phyloP scores from a whole-genome alignment of 2,888 invertebrate genomes.

The Rhaphigaster nebulosa region DNA sequence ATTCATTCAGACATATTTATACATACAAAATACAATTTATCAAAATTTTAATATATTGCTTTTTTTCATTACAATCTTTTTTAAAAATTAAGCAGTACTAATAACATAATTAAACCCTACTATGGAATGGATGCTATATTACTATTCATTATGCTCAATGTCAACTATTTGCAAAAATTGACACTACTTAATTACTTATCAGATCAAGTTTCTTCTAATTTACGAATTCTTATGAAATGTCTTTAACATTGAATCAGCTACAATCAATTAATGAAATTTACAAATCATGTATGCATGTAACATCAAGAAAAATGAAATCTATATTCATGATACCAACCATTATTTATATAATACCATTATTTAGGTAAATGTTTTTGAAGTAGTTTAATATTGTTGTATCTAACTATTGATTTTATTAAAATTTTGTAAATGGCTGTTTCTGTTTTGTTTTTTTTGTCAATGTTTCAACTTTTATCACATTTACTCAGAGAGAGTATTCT shows the following conservation, averaged over 20 bases:
- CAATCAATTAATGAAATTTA: neutral
- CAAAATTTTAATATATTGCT: neutral
- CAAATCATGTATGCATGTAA: neutral
- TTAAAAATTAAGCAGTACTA: neutral
- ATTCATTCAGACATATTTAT: neutral
- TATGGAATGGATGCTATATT: neutral
- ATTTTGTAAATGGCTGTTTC: neutral
- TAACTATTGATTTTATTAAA: neutral
- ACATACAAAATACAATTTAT: no score
- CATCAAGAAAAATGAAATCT: no score
- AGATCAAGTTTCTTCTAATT: neutral
- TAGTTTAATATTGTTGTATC: neutral
- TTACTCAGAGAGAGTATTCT: neutral
- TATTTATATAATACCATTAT: neutral
- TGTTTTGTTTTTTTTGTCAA: neutral
- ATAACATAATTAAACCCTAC: neutral
- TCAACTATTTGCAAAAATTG: neutral
- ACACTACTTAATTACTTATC: neutral
- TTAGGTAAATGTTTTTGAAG: neutral
- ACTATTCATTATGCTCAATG: neutral
- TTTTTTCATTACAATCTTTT: neutral
- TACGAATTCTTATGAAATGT: neutral
- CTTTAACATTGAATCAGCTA: neutral
- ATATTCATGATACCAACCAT: neutral
- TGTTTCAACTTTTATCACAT: neutral